Evolutionary conservation across 2,113 vertebrate species (phyloP), one percentile per base, ranked within the genome.

Genomic region (Synodontis membranacea): DNA sequence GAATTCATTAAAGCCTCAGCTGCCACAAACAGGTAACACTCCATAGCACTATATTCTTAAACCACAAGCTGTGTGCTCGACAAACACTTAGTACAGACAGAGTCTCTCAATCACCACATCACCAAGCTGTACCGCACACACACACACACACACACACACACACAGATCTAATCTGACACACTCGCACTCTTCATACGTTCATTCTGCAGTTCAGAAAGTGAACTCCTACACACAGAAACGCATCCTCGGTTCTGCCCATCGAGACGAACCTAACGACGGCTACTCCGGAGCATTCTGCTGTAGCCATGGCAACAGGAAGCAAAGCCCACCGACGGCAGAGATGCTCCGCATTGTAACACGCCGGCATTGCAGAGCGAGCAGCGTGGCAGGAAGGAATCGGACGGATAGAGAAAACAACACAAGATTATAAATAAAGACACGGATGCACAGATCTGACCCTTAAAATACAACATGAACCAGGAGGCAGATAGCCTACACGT

Each of bases 291-390:
- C n/a, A 34, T 82, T 78, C 68, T 11, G 83, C 56, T 44, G 89
- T 90, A 90, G 72, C 89, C 87, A 90, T 90, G 80, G 89, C 83
- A 90, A 90, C 87, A 86, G 75, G 85, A 83, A 88, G 86, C 85
- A 85, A 88, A 80, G 56, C 84, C 62, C 78, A 50, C 14, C 46
- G n/a, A 78, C 44, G 46, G 46, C n/a, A 50, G 34, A 42, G 78
- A 80, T 39, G 54, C 54, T 56, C 34, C 52, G 37, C 78, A 42
- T 39, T 31, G 44, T 31, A 78, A 52, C 12, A 17, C 14, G 74
- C 52, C 54, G 78, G 52, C 54, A 39, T 39, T 28, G 54, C 34
- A 80, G 78, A 52, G 37, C 12, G 9, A 19, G 37, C 50, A 17
- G 56, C 31, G 76, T 56, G 76, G 76, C 75, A 54, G 9, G 50